A percentile compares a stretch with the other conserved stretches of the same genome.
These are phyloP conservation scores for Dryobotodes eremita DNA, from an alignment of 2,888 invertebrate species.

Conservation along the genomic window DNA sequence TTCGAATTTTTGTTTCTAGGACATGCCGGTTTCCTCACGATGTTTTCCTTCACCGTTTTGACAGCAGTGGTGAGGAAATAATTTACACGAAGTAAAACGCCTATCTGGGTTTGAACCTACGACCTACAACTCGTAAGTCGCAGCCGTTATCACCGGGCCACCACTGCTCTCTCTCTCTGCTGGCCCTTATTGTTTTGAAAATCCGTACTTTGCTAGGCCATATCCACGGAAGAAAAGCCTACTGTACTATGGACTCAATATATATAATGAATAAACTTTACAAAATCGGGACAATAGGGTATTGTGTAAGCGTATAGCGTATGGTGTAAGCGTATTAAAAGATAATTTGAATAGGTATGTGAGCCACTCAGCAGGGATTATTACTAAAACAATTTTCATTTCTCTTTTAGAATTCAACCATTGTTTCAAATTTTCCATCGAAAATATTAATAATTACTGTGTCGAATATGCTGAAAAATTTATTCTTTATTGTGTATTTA, in stretches of 20 bases:
- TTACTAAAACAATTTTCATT: background rate
- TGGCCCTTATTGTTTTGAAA: background rate
- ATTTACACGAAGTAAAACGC: no score
- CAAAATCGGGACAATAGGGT: background rate
- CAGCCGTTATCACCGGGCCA: no score
- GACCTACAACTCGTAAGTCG: no score
- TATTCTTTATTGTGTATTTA: background rate
- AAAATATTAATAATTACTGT: no score
- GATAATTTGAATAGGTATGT: background rate
- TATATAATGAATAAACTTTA: background rate
- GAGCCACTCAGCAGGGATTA: background rate
- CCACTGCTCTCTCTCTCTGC: no score
- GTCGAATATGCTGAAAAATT: background rate
- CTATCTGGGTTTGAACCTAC: no score
- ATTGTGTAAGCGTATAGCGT: background rate
- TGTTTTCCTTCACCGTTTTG: no score
- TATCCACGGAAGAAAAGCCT: background rate
- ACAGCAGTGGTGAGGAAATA: no score
- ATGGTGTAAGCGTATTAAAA: conserved; percentile 4
- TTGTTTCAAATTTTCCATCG: background rate
- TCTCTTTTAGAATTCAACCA: background rate
- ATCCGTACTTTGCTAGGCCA: background rate
- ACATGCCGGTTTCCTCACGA: no score
- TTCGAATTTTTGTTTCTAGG: no score
- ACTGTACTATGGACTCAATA: background rate